Base-by-base conservation (phyloP, 2,888 invertebrate species). In the Tenthredo notha region DNA sequence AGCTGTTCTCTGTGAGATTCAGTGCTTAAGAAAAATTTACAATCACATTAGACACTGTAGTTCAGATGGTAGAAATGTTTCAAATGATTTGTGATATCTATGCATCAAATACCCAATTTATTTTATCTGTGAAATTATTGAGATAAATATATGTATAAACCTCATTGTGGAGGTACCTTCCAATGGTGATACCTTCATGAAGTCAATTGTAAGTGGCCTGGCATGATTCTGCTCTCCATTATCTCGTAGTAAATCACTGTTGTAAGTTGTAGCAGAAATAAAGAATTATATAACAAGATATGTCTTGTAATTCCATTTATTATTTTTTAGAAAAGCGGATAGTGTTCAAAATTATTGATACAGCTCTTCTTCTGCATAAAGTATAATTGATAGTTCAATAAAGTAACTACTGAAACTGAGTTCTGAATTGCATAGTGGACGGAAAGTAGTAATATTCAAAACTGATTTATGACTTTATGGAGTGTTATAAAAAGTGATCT, bases 201-300 rank as follows among this genome's bases (percentile, higher is more conserved):
- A 83, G 83, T 83, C 83, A 67, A 83, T 83, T 43, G 83, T 47
- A 67, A 12, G 29, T 83, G 33, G 83, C 83, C 80, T 83, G 70
- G 33, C 83, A 37, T 83, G 47, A 67, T 67, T 61, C 21, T 47
- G 83, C 83, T 83, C 83, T 67, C 67, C 47, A 70, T 83, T 67
- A 12, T 65, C 47, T 47, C 9, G 37, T 83, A 47, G 70, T 83
- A 83, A 83, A 83, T 67, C 29, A 47, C 47, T 29, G 67, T 83
- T 83, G 83, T 83, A 67, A 83, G 29, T 43, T 83, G 83, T 83
- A 70, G 67, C 83, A 50, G 25, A 67, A 83, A 83, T 83, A 83
- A 83, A 83, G 54, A 43, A 80, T 33, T 80, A 61, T 80, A 40
- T 80, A 40, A 61, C 61, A 58, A 37, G 40, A 61, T 40, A 54